Evolutionary conservation across 2,888 invertebrate species (phyloP).

Genomic region (Stenchaetothrips biformis): DNA sequence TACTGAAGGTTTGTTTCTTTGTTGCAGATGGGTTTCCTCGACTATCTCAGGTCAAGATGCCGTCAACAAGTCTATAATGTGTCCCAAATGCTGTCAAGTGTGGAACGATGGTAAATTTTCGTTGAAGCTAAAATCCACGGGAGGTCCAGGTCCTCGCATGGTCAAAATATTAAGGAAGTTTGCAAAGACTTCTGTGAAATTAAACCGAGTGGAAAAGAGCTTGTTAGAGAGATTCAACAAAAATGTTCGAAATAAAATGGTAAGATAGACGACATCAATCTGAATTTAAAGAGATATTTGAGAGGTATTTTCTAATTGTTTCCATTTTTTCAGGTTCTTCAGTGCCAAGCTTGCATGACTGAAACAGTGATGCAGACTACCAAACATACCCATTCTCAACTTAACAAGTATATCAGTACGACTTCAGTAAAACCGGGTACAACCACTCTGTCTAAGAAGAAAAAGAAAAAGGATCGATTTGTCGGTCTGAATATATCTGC

Average conservation of each 20-base stretch:
- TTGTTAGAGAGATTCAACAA: background rate
- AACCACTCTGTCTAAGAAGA: background rate
- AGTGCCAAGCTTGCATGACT: background rate
- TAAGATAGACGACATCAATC: background rate
- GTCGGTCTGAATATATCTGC: background rate
- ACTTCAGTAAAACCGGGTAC: background rate
- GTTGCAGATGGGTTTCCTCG: background rate
- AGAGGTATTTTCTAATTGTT: background rate
- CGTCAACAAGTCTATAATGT: background rate
- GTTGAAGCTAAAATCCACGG: background rate
- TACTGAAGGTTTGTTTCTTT: background rate
- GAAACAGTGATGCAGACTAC: background rate
- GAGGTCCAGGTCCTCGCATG: background rate
- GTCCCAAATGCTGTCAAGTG: background rate
- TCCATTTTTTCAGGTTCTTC: background rate
- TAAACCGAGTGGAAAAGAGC: background rate
- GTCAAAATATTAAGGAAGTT: background rate
- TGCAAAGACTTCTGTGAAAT: background rate
- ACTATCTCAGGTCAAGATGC: background rate
- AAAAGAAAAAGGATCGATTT: constrained; percentile 9
- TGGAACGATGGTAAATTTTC: background rate
- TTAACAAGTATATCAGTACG: background rate
- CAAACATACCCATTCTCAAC: background rate
- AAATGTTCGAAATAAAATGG: background rate
- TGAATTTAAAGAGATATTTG: background rate